Evolutionary conservation across 2,888 invertebrate genomes (phyloP), one percentile per base, ranked within the genome.

Genomic region (Seladonia tumulorum): DNA sequence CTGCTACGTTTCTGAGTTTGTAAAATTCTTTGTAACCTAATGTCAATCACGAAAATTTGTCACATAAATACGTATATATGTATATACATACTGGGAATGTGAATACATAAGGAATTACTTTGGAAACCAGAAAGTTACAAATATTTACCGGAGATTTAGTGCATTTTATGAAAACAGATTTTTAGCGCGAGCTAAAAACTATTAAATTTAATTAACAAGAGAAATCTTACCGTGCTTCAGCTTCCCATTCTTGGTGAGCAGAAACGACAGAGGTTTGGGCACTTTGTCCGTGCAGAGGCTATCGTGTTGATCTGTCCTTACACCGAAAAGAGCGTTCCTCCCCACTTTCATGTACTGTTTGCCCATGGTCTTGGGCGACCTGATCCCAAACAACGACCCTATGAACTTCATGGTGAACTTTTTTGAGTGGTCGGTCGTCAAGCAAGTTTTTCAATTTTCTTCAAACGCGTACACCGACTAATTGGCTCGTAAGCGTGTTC

Each of bases 291-390:
- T 95, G 93, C 80, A 95, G 93, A 93, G 95, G 93, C 92, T 92
- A 49, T 93, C 92, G 74, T 91, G 92, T 35, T 90, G 91, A 81
- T 92, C 90, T 42, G 96, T 96, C 45, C 96, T 95, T 70, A 97
- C 95, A 0, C 97, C 97, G 90, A 98, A 97, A 72, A 98, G 95
- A 73, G 97, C 96, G 94, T 97, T 97, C 87, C 97, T 96, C 85
- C 97, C 97, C 92, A 98, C 97, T 91, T 97, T 96, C 94, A 97
- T 95, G 94, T 98, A 98, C 92, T 98, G 97, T 94, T 97, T 97
- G 94, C 97, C 97, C 88, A 97, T 96, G 92, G 97, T 97, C 97
- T 94, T 95, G 49, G 95, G 95, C 87, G 95, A 95, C 5, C 93
- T 93, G 57, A 93, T 93, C 84, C 95, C 95, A 74, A 95, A 94